Evolutionary conservation across 2,888 invertebrate genomes (phyloP), one percentile per base, ranked within the genome.

Genomic region (Pollenia amentaria): DNA sequence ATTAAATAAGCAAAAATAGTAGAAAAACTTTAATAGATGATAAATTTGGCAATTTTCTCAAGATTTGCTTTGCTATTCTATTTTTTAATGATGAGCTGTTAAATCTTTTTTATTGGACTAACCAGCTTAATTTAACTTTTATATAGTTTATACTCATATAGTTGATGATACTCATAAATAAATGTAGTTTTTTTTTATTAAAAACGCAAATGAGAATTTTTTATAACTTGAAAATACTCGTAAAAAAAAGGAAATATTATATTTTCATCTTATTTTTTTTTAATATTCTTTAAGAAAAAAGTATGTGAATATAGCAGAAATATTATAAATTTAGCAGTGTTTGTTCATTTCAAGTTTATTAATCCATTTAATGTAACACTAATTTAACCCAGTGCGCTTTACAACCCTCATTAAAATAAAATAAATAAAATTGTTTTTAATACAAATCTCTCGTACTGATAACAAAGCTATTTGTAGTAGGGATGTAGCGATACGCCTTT

Each of bases 81-180:
- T 44, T 18, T 44, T 69, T 69, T 69, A 38, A 70, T 42, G 40
- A 70, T 40, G 14, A 55, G 70, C 53, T 70, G 14, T 2, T 53
- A 70, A 70, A 70, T 70, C 38, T 16, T 53, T 16, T 70, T 42
- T 11, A 18, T 70, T n/a, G 18, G 16, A 53, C 21, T 38, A 40
- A 14, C 18, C 8, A 53, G 6, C 42, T 53, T 70, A 53, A 42
- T 70, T 18, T 51, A 1, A 21, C 2, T 12, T 55, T 21, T 11
- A 2, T 55, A 11, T 55, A n/a, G 11, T 53, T 18, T 11, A 53
- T 55, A 21, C 18, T 6, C 4, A 9, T n/a, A 9, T 42, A 46
- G 8, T 55, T 7, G 9, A 55, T 55, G 3, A 2, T 21, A 10
- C 21, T 4, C 55, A 55, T 55, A 55, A 55, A 42, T 64, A 11